A percentile compares a stretch with the other conserved stretches of the same genome.
Evolutionary conservation across 2,797 vertebrate genomes (phyloP).

Genomic region (Sparus aurata): DNA sequence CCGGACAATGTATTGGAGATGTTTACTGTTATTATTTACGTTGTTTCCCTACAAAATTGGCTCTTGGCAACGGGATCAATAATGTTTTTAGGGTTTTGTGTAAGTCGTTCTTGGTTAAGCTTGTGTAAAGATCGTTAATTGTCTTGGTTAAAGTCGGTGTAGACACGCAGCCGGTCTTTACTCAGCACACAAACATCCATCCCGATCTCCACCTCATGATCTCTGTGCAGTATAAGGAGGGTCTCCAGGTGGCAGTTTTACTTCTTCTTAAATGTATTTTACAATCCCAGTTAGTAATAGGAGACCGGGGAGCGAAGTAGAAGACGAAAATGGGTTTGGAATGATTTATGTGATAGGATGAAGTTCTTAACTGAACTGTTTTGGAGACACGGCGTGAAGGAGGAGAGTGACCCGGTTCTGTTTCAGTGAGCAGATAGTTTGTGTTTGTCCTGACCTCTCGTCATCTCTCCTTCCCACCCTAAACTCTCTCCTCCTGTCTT

Average conservation of each 20-base stretch:
- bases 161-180: background rate
- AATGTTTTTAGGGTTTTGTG: too few species aligned
- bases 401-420: slow-evolving; percentile 14
- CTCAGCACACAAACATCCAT: background rate
- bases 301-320: background rate
- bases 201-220: background rate
- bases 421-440: slow-evolving; percentile 23
- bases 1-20: too few species aligned
- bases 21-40: background rate
- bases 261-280: background rate
- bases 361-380: background rate
- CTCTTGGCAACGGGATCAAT: background rate
- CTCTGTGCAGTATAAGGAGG: background rate
- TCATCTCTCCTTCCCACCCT: background rate
- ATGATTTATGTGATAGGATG: background rate
- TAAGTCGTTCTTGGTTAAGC: too few species aligned
- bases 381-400: background rate
- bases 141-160: background rate
- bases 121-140: background rate
- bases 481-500: slow-evolving; percentile 4
- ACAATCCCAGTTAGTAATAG: background rate
- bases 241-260: background rate
- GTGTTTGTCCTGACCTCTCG: slow-evolving; percentile 30
- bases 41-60: background rate
- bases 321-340: background rate